A percentile compares a stretch with the other conserved stretches of the same genome.
These are phyloP conservation scores for Torymus aiolomorphi DNA, from an alignment of 2,888 invertebrate species.

Conservation along the genomic window DNA sequence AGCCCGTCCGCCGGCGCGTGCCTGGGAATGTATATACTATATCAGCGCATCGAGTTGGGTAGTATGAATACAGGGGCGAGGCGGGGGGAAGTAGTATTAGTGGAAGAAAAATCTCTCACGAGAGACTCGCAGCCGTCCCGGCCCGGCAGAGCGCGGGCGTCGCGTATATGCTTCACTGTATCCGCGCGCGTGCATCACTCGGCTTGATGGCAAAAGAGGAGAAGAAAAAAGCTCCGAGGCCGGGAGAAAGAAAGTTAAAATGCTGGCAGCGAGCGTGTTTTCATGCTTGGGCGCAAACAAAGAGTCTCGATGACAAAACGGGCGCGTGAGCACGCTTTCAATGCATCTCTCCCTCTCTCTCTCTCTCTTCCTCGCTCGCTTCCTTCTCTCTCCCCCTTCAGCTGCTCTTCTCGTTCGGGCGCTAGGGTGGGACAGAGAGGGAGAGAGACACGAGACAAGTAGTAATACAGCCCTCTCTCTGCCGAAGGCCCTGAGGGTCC, in stretches of 20 bases:
- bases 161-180: too few relatives aligned
- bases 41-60: neutral
- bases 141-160: too few relatives aligned
- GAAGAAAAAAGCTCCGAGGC: slow-evolving; percentile 45
- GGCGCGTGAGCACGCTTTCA: slow-evolving; percentile 42
- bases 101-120: slow-evolving; percentile 16
- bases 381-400: too few relatives aligned
- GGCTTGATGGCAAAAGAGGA: slow-evolving; percentile 27
- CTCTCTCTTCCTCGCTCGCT: too few relatives aligned
- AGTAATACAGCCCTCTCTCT: slow-evolving; percentile 17
- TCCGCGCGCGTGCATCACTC: neutral
- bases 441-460: neutral
- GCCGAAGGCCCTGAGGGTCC: slow-evolving; percentile 55
- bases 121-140: neutral
- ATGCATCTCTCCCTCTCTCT: neutral
- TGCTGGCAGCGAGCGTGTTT: slow-evolving; percentile 65
- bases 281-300: slow-evolving; percentile 70
- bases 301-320: slow-evolving; percentile 72
- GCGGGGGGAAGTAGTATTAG: slow-evolving; percentile 4
- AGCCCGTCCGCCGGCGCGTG: neutral
- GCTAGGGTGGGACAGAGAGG: neutral
- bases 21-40: slow-evolving; percentile 17
- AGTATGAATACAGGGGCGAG: too few relatives aligned
- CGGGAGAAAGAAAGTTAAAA: slow-evolving; percentile 58
- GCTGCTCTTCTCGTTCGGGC: neutral